phyloP scores from a whole-genome alignment of 64 coral and sea anemone genomes.

The Anthopleura sola region DNA sequence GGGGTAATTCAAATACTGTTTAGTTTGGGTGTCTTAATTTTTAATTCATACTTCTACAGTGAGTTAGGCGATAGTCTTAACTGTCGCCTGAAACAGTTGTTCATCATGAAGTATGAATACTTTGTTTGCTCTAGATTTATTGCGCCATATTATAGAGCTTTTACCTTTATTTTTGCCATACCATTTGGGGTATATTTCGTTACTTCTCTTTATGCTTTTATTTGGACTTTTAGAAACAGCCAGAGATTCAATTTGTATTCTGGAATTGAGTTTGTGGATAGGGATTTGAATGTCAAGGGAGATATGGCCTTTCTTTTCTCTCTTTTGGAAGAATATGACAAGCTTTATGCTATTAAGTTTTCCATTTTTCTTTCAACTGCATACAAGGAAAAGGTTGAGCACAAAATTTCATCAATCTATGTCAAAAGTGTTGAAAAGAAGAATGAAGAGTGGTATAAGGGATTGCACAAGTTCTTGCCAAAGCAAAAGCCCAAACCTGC shows the following conservation, averaged over 20 bases:
- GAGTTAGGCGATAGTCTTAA: background rate
- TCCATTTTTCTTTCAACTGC: background rate
- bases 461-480: background rate
- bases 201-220: background rate
- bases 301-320: slow-evolving; percentile 18
- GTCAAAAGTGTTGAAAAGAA: background rate
- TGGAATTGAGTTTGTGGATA: background rate
- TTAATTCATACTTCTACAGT: background rate
- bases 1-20: background rate
- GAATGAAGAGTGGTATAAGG: background rate
- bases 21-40: background rate
- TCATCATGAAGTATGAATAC: slow-evolving; percentile 2
- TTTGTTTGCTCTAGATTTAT: slow-evolving; percentile 14
- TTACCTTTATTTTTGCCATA: slow-evolving; percentile 10
- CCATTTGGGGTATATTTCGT: background rate
- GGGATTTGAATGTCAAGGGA: background rate
- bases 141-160: slow-evolving; percentile 14
- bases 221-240: background rate
- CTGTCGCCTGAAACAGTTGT: background rate
- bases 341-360: background rate
- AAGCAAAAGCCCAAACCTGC: background rate
- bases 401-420: background rate
- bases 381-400: background rate
- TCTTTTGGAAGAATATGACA: slow-evolving; percentile 1
- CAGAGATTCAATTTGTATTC: background rate